Percentiles rank a stretch among this genome's conserved stretches.
Conservation (phyloP, 2,797 vertebrate genomes). For the Acanthopagrus latus region DNA sequence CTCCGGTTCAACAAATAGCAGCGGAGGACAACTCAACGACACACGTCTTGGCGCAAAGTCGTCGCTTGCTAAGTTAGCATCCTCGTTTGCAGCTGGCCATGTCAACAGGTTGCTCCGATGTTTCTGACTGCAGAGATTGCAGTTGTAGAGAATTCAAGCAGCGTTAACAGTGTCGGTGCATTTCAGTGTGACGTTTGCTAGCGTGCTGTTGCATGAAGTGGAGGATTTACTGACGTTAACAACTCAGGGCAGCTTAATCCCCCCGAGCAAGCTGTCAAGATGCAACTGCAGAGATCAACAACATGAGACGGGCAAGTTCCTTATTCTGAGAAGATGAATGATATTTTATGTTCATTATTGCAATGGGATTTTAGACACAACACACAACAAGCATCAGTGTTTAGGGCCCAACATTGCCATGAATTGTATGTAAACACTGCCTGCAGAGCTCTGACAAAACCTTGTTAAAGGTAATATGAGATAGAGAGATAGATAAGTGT, state of each 20-base stretch:
- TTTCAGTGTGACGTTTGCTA: background rate
- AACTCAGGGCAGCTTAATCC: background rate
- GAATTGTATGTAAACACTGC: background rate
- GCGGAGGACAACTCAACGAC: slow-evolving; percentile 15
- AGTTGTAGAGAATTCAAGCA: fast-evolving
- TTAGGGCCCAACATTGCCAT: background rate
- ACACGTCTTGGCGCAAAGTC: slow-evolving; percentile 37
- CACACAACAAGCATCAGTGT: background rate
- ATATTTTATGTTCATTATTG: background rate
- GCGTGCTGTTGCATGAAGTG: background rate
- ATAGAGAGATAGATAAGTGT: background rate
- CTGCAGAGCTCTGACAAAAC: background rate
- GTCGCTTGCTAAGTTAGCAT: slow-evolving; percentile 54
- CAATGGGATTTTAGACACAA: fast-evolving
- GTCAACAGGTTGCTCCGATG: slow-evolving; percentile 44
- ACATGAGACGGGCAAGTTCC: slow-evolving; percentile 36
- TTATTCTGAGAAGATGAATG: background rate
- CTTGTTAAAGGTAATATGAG: no score
- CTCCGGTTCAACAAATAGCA: background rate
- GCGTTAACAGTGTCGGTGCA: background rate
- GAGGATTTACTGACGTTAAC: background rate
- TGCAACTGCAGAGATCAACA: slow-evolving; percentile 11
- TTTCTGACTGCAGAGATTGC: background rate
- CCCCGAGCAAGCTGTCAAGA: slow-evolving; percentile 33
- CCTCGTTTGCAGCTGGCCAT: slow-evolving; percentile 10